phyloP scores from a whole-genome alignment of 2,797 vertebrate genomes.

The Cichlasoma orientale region DNA sequence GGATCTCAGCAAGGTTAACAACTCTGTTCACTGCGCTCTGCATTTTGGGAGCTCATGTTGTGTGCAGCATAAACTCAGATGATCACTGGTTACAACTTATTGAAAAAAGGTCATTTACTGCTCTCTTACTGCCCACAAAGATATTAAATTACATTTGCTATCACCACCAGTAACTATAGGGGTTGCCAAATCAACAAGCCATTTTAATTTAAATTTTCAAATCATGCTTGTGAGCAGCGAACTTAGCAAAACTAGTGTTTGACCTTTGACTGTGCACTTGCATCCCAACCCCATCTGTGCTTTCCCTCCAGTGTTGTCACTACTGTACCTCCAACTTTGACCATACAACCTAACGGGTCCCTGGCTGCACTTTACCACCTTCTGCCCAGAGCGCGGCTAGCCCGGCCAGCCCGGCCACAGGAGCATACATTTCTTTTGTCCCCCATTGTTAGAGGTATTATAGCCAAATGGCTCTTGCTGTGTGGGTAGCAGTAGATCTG shows the following conservation, averaged over 20 bases:
- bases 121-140: not conserved
- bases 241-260: not conserved
- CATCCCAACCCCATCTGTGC: not conserved
- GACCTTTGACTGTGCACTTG: not conserved
- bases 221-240: not conserved
- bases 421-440: constrained; percentile 22
- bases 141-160: not conserved
- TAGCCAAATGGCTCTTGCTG: constrained; percentile 42
- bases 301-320: constrained; percentile 7
- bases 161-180: no score
- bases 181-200: no score
- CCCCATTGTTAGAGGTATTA: constrained; percentile 35
- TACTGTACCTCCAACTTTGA: not conserved
- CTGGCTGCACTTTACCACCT: constrained; percentile 10
- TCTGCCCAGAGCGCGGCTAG: not conserved
- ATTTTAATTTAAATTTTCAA: not conserved
- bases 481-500: constrained; percentile 29
- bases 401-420: not conserved
- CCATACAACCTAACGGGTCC: constrained; percentile 14
- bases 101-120: not conserved
- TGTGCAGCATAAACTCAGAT: not conserved
- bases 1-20: not conserved
- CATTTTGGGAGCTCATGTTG: not conserved
- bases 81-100: not conserved
- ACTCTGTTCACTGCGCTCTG: not conserved